Percentiles rank a stretch among this genome's conserved stretches.
Conservation (phyloP, 2,888 invertebrate genomes). For the Drosophila testacea region DNA sequence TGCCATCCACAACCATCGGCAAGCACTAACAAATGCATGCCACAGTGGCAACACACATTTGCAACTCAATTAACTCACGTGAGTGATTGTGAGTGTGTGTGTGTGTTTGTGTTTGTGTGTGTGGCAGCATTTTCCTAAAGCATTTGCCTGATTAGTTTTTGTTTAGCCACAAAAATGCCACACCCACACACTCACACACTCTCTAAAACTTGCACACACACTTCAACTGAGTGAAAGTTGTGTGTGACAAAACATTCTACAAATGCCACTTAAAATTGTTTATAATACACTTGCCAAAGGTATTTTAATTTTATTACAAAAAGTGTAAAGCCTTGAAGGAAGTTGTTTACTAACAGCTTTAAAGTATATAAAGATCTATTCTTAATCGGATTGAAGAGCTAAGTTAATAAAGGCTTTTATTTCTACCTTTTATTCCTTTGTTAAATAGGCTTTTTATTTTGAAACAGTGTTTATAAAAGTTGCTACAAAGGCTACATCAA, state of each 20-base stretch:
- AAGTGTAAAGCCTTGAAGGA: neutral
- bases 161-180: slow-evolving; percentile 39
- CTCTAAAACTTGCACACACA: slow-evolving; percentile 7
- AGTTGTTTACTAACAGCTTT: neutral
- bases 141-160: slow-evolving; percentile 60
- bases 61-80: slow-evolving; percentile 64
- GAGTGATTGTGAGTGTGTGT: slow-evolving; percentile 6
- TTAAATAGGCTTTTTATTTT: too few relatives aligned
- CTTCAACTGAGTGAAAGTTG: slow-evolving; percentile 46
- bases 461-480: too few relatives aligned
- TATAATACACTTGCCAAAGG: neutral
- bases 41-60: slow-evolving; percentile 46
- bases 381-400: neutral
- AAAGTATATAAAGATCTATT: neutral
- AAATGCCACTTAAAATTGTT: slow-evolving; percentile 40
- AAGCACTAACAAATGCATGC: slow-evolving; percentile 4
- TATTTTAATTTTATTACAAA: neutral
- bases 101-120: neutral
- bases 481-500: too few relatives aligned
- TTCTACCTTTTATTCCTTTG: too few relatives aligned
- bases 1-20: neutral
- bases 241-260: slow-evolving; percentile 45
- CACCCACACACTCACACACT: slow-evolving; percentile 35
- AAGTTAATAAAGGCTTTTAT: too few relatives aligned
- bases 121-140: slow-evolving; percentile 36